Percentiles rank a stretch among this genome's conserved stretches.
These are phyloP conservation scores for Melanocharis versteri DNA, from an alignment of 2,113 vertebrate genomes.

Conservation along the genomic window DNA sequence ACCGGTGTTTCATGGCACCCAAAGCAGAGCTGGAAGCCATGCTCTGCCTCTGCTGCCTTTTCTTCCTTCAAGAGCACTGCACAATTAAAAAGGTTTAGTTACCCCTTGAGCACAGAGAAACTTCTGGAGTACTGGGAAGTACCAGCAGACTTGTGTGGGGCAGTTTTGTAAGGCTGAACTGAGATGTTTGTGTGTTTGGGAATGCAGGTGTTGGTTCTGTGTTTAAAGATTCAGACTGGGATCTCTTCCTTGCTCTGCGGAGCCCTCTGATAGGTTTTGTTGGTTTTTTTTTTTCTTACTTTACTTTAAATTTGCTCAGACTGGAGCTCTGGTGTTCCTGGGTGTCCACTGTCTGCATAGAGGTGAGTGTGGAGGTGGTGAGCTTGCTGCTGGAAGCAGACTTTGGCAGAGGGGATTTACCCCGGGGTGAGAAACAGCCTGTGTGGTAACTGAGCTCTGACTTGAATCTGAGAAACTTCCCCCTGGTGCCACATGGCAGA, in stretches of 20 bases:
- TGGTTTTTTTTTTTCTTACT: too few relatives aligned
- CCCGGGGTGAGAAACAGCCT: neutral
- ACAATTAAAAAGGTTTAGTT: neutral
- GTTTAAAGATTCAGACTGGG: neutral
- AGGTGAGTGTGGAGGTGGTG: neutral
- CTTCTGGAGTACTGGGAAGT: neutral
- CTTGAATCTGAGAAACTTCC: neutral
- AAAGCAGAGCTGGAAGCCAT: neutral
- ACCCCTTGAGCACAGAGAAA: neutral
- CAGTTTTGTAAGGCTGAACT: neutral
- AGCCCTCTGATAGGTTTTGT: neutral
- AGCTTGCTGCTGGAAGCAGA: neutral
- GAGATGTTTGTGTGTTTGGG: neutral
- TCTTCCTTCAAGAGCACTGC: neutral
- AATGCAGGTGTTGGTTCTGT: neutral
- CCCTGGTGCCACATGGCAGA: neutral
- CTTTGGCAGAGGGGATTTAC: neutral
- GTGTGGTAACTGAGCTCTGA: neutral
- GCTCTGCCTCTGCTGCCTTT: neutral
- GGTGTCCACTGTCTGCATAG: rapidly evolving
- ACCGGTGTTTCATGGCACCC: neutral
- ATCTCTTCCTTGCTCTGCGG: neutral
- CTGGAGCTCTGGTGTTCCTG: neutral
- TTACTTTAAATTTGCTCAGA: neutral
- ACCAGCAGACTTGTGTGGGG: neutral